These are phyloP conservation scores for Mythimna loreyi DNA, from an alignment of 2,888 invertebrate genomes.

Conservation along the genomic window DNA sequence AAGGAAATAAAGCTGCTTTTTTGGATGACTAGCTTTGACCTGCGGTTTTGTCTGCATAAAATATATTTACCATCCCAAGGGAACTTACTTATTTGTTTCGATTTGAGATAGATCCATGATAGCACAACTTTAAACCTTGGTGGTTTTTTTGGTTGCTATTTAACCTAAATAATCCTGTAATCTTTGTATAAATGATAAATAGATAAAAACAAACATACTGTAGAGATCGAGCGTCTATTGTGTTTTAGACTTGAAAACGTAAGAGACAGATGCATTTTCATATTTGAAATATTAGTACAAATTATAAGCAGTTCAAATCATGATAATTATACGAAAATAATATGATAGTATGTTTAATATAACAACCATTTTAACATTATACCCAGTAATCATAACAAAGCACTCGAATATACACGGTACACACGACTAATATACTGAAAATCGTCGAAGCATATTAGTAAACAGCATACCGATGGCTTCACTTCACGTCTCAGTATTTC, in stretches of 20 bases:
- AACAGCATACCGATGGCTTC: constrained; percentile 76
- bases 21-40: not conserved
- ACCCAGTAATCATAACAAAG: constrained; percentile 13
- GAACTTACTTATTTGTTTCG: not conserved
- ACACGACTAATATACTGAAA: constrained; percentile 23
- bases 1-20: constrained; percentile 5
- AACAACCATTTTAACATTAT: not conserved
- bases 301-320: not conserved
- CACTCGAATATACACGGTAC: not conserved
- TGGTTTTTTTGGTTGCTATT: too few species aligned
- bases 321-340: not conserved
- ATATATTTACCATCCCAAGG: not conserved
- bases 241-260: not conserved
- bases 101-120: too few species aligned
- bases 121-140: too few species aligned
- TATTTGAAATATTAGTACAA: not conserved
- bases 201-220: too few species aligned
- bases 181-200: too few species aligned
- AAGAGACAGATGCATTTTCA: not conserved
- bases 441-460: constrained; percentile 48
- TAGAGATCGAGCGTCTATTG: too few species aligned
- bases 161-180: too few species aligned
- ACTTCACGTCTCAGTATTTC: constrained; percentile 74
- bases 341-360: not conserved
- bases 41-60: not conserved